Evolutionary conservation across 2,113 vertebrate genomes (phyloP), one percentile per base, ranked within the genome.

Genomic region (Galemys pyrenaicus): DNA sequence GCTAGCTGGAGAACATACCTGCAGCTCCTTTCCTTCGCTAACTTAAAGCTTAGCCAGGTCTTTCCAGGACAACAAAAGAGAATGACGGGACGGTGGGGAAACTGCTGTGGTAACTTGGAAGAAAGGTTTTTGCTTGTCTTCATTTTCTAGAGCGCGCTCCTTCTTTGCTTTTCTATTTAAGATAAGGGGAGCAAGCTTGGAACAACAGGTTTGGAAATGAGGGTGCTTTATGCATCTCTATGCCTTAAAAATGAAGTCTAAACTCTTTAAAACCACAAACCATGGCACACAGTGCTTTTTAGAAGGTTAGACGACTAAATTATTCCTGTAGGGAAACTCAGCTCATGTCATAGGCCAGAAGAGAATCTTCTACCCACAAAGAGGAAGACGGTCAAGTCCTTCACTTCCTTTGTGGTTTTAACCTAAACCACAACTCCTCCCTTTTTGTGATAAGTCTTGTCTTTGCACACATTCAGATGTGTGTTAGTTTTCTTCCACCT

Each of bases 391-490:
- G 98, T 97, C 97, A 97, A 67, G 92, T 97, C 97, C 96, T 98
- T 97, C 97, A 95, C 97, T 98, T 98, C 98, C 98, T 98, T 78
- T 98, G 98, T 94, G 98, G 98, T 98, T 98, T 98, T 97, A 96
- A 98, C 93, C 98, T 96, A 98, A 98, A 97, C 98, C 98, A 98
- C 98, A 98, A 91, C 97, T 97, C 97, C 97, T 98, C 97, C 97
- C 97, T 95, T 91, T 95, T 86, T 93, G 95, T 96, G 96, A 94
- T 62, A 92, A 97, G 96, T 94, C 88, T 96, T 97, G 97, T 98
- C 97, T 97, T 96, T 67, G 82, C 74, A 93, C 93, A 93, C 97
- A 97, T 96, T 97, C 94, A 95, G 96, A 97, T 95, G 95, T 88
- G 91, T 95, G 75, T 93, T 94, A 93, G 89, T 92, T 97, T 96